These are phyloP conservation scores for Amiota communis DNA, from an alignment of 2,888 invertebrate genomes.

Conservation along the genomic window DNA sequence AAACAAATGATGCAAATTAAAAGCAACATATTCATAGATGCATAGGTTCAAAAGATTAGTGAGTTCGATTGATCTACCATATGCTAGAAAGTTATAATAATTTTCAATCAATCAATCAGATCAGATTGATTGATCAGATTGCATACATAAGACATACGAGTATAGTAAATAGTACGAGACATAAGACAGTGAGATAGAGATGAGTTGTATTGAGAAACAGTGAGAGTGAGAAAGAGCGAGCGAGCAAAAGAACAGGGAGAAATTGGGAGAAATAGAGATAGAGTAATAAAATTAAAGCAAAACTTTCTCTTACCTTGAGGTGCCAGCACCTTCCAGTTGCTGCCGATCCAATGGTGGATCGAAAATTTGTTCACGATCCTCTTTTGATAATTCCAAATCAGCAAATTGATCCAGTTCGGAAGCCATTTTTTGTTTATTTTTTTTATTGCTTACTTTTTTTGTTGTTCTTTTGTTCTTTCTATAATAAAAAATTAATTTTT, in stretches of 20 bases:
- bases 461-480: constrained; percentile 27
- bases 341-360: constrained; percentile 76
- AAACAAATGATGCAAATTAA: too few species aligned
- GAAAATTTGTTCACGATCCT: constrained; percentile 83
- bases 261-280: not conserved
- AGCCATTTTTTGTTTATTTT: constrained; percentile 64
- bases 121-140: too few species aligned
- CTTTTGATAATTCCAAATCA: constrained; percentile 80
- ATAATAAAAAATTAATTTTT: not conserved
- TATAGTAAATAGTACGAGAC: too few species aligned
- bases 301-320: constrained; percentile 70
- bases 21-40: too few species aligned
- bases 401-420: constrained; percentile 78
- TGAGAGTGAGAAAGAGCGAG: not conserved
- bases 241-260: not conserved
- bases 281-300: not conserved
- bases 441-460: constrained; percentile 20
- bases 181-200: too few species aligned
- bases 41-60: too few species aligned
- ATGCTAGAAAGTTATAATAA: too few species aligned
- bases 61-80: too few species aligned
- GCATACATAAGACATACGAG: too few species aligned
- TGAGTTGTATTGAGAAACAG: too few species aligned
- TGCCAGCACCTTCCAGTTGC: constrained; percentile 73
- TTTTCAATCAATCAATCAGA: too few species aligned